Conservation (phyloP, 2,888 invertebrate species). For the Idaea dimidiata region DNA sequence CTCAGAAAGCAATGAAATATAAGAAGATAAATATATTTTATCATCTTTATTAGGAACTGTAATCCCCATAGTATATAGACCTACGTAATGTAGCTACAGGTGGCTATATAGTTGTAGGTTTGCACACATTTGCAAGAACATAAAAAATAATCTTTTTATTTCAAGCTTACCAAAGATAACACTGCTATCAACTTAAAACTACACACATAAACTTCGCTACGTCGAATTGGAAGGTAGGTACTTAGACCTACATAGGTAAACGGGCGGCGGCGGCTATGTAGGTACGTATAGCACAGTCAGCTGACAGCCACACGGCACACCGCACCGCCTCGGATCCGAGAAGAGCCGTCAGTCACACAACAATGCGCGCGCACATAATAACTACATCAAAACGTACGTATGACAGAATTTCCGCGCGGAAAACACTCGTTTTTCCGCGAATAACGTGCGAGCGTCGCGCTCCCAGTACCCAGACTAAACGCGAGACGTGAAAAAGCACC, state of each 20-base stretch:
- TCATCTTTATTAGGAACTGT: not conserved
- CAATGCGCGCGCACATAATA: conserved; percentile 59
- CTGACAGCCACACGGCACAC: conserved; percentile 16
- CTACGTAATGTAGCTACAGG: not conserved
- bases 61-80: not conserved
- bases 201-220: not conserved
- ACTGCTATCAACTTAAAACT: not conserved
- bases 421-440: conserved; percentile 76
- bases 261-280: conserved; percentile 14
- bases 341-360: conserved; percentile 28
- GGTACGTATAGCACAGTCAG: conserved; percentile 21
- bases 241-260: conserved; percentile 6
- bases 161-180: not conserved
- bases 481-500: conserved; percentile 80
- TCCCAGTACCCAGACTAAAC: conserved; percentile 80
- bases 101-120: not conserved
- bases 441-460: conserved; percentile 79
- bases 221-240: not conserved
- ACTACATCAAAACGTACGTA: conserved; percentile 54
- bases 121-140: not conserved
- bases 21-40: not conserved
- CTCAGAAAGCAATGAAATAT: not conserved
- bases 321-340: conserved; percentile 21
- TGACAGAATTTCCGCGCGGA: conserved; percentile 67
- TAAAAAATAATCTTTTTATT: not conserved